Percentiles rank a stretch among this genome's conserved stretches.
phyloP scores from a whole-genome alignment of 2,797 vertebrate genomes.

The Lepilemur ruficaudatus region DNA sequence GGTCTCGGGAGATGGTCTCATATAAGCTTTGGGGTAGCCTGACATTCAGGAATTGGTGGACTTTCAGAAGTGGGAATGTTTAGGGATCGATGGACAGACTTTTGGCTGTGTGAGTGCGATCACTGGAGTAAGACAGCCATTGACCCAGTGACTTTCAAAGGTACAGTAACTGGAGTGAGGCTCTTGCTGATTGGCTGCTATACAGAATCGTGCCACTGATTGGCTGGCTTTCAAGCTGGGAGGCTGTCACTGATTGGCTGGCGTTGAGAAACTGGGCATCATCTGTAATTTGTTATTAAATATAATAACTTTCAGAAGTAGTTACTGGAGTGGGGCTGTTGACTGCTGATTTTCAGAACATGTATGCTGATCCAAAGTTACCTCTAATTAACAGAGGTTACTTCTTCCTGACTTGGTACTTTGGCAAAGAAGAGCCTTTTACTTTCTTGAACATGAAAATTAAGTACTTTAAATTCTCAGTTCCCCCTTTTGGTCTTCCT shows the following conservation, averaged over 20 bases:
- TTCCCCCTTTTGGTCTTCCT: neutral
- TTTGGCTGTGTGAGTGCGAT: neutral
- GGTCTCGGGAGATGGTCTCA: neutral
- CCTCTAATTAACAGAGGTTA: neutral
- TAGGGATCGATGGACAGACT: neutral
- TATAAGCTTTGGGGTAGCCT: neutral
- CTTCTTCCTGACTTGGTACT: neutral
- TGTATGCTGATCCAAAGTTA: neutral
- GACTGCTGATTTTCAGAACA: neutral
- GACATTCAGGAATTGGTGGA: neutral
- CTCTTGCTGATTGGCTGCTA: neutral
- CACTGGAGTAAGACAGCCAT: neutral
- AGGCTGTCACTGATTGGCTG: neutral
- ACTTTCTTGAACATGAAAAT: neutral
- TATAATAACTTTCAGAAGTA: neutral
- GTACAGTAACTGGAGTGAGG: neutral
- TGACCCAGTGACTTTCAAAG: neutral
- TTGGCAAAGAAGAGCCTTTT: neutral
- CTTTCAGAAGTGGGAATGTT: neutral
- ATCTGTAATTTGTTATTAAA: too few relatives aligned
- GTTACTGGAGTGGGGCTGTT: neutral
- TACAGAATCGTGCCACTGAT: neutral
- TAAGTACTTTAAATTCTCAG: neutral
- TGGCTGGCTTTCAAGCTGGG: neutral
- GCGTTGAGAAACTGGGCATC: neutral